Evolutionary conservation across 2,888 invertebrate species (phyloP).

Genomic region (Euplagia quadripunctaria): DNA sequence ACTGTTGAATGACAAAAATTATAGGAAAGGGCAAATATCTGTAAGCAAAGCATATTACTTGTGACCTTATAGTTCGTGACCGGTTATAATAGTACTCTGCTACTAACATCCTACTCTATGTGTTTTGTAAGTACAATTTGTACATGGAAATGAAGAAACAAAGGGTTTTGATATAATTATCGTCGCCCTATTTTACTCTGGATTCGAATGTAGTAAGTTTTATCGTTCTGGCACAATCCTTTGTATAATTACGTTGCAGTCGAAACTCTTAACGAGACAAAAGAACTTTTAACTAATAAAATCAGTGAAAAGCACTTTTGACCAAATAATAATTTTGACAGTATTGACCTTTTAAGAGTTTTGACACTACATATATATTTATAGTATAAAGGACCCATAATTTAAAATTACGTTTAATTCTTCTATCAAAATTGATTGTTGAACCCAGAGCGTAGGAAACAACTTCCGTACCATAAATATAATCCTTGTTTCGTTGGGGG

Average conservation of each 20-base stretch:
- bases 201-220: neutral
- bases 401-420: too few relatives aligned
- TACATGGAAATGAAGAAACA: neutral
- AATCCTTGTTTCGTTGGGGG: neutral
- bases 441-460: too few relatives aligned
- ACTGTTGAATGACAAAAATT: neutral
- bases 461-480: neutral
- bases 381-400: too few relatives aligned
- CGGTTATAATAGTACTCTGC: constrained; percentile 1
- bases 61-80: constrained; percentile 24
- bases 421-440: too few relatives aligned
- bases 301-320: too few relatives aligned
- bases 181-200: neutral
- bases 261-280: too few relatives aligned
- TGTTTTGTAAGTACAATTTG: neutral
- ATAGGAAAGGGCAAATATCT: neutral
- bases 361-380: too few relatives aligned
- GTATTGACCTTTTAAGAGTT: too few relatives aligned
- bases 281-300: too few relatives aligned
- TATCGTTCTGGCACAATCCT: neutral
- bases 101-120: neutral
- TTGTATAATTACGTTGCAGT: neutral
- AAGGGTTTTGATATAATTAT: neutral
- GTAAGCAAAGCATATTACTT: constrained; percentile 2
- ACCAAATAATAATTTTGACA: too few relatives aligned